phyloP scores from a whole-genome alignment of 2,888 invertebrate genomes.

The Tenthredo amoena region DNA sequence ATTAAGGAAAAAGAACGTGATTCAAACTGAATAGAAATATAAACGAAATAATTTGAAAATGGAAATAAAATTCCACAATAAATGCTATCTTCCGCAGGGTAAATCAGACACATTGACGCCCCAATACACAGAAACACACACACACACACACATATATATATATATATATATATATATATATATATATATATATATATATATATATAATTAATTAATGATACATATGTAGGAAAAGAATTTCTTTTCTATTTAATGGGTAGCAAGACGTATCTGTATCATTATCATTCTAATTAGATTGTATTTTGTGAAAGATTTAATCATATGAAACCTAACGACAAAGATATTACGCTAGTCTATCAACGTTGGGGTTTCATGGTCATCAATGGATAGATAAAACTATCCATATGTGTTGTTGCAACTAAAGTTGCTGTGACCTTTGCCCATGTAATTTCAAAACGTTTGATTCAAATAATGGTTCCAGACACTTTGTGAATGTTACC shows the following conservation, averaged over 20 bases:
- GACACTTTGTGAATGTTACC: constrained; percentile 4
- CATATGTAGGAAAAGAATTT: background rate
- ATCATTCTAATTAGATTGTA: background rate
- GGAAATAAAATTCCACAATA: background rate
- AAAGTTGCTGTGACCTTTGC: background rate
- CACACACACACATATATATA: no score
- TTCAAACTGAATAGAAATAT: background rate
- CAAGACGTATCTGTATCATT: background rate
- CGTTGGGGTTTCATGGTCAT: background rate
- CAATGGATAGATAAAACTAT: background rate
- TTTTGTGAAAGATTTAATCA: background rate
- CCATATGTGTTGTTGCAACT: constrained; percentile 3
- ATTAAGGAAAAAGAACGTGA: background rate
- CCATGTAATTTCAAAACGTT: background rate
- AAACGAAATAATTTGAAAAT: background rate
- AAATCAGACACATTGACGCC: background rate
- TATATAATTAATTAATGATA: background rate
- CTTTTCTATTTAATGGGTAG: constrained; percentile 9
- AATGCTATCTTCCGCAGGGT: background rate
- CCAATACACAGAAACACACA: background rate
- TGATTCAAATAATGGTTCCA: background rate
- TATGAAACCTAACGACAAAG: background rate
- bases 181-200: no score
- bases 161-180: no score
- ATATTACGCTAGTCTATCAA: constrained; percentile 25